These are phyloP conservation scores for Sarcoramphus papa DNA, from an alignment of 2,797 vertebrate genomes.

Conservation along the genomic window DNA sequence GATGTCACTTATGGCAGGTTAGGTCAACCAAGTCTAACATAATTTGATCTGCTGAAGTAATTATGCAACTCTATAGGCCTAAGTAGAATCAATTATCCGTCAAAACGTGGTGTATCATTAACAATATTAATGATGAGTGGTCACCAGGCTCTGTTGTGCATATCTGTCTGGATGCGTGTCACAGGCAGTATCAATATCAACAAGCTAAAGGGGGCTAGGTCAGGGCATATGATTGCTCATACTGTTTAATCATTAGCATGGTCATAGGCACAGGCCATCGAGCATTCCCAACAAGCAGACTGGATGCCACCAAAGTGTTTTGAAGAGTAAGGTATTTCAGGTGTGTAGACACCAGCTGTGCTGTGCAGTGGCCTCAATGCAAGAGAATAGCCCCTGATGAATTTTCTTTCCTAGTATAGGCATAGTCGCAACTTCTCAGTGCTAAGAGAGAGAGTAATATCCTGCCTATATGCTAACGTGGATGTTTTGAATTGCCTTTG, in stretches of 20 bases:
- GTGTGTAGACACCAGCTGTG: neutral
- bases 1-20: neutral
- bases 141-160: neutral
- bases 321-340: neutral
- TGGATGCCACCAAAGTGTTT: neutral
- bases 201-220: neutral
- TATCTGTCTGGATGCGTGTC: neutral
- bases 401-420: neutral
- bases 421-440: neutral
- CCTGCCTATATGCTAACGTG: neutral
- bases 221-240: neutral
- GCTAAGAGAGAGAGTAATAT: too few species aligned
- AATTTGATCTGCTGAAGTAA: neutral
- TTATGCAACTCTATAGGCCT: neutral
- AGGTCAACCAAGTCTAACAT: neutral
- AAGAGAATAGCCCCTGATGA: neutral
- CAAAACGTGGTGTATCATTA: neutral
- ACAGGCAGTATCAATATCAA: neutral
- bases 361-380: neutral
- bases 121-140: neutral
- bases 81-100: neutral
- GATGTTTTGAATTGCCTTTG: neutral
- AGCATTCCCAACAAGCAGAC: neutral
- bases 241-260: neutral
- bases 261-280: too few species aligned